Evolutionary conservation across 2,888 invertebrate species (phyloP).

Genomic region (Blastobasis lacticolella): DNA sequence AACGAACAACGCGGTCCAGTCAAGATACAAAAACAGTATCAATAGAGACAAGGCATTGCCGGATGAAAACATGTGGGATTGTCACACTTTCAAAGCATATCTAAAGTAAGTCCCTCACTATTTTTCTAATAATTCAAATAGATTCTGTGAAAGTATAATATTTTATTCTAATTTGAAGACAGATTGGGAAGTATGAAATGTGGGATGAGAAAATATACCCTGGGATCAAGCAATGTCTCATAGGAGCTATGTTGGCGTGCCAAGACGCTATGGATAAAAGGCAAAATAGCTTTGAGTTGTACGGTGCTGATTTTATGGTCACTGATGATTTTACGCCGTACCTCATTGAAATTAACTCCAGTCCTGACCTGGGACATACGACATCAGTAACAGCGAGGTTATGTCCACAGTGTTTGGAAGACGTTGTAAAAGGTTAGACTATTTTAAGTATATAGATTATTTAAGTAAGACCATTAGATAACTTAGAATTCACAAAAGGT

Average conservation of each 20-base stretch:
- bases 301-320: constrained; percentile 96
- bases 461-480: no score
- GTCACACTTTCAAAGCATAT: constrained; percentile 83
- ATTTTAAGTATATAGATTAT: no score
- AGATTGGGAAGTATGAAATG: constrained; percentile 82
- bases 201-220: constrained; percentile 92
- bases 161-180: constrained; percentile 54
- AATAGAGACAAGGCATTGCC: constrained; percentile 85
- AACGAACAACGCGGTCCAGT: constrained; percentile 95
- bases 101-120: constrained; percentile 64
- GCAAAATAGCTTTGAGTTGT: constrained; percentile 91
- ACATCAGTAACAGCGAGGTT: constrained; percentile 91
- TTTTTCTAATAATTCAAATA: no score
- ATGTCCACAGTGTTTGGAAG: constrained; percentile 91
- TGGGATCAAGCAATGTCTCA: constrained; percentile 85
- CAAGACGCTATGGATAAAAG: constrained; percentile 89
- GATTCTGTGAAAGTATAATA: no score
- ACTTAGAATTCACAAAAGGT: no score
- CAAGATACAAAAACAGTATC: constrained; percentile 83
- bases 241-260: constrained; percentile 88
- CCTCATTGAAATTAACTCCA: constrained; percentile 96
- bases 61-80: constrained; percentile 96
- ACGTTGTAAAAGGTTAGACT: constrained; percentile 87
- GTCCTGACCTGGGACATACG: constrained; percentile 93
- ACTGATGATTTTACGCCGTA: constrained; percentile 91